Base-by-base conservation (phyloP, 2,888 invertebrate genomes). In the Mycogona germanica region DNA sequence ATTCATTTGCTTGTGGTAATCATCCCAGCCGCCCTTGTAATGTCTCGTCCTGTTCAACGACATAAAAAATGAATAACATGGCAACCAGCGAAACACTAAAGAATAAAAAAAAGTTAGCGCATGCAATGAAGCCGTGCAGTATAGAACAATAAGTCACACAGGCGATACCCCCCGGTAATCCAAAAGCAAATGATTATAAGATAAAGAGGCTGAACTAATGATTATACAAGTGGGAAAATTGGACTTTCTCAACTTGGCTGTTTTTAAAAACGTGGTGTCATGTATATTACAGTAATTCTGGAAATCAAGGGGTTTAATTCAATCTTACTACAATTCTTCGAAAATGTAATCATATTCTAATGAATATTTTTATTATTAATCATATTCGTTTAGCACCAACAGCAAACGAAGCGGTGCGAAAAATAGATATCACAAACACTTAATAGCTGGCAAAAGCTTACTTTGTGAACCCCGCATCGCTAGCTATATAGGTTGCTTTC, bases 1-100 rank as follows among this genome's bases (percentile, higher is more conserved):
- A n/a, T 53, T 53, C 17, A 40, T 56, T 37, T 40, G 25, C 44
- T 53, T 38, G 17, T 46, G 29, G 45, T 54, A 56, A 12, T 56
- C 56, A 30, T 54, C 56, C 56, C 56, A 56, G 23, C 56, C 56
- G 26, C 56, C 56, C 50, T 46, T 48, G 38, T 54, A 56, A 45
- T 56, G 49, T 35, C 53, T 57, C 21, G 56, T 32, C 26, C 56
- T n/a, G n/a, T n/a, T n/a, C n/a, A n/a, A n/a, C n/a, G n/a, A n/a
- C n/a, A n/a, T n/a, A n/a, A n/a, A n/a, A n/a, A n/a, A n/a, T n/a
- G n/a, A n/a, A n/a, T n/a, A n/a, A n/a, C n/a, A n/a, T n/a, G n/a
- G n/a, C n/a, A n/a, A n/a, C n/a, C n/a, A n/a, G n/a, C n/a, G n/a
- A n/a, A n/a, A n/a, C n/a, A n/a, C n/a, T 56, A 38, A 49, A 56